Conservation (phyloP, 2,113 vertebrate genomes). For the Suricata suricatta region DNA sequence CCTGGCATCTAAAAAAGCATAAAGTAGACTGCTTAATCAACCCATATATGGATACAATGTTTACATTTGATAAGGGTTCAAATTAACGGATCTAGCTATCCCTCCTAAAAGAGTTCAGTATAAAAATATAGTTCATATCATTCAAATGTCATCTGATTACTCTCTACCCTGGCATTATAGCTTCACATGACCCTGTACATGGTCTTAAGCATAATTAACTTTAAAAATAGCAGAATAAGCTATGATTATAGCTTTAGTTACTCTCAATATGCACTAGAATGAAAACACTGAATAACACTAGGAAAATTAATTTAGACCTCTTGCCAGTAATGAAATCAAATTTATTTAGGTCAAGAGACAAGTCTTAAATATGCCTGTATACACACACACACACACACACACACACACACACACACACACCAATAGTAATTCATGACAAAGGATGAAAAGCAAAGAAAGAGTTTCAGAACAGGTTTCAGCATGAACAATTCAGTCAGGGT, state of each 20-base stretch:
- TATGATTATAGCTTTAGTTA: background rate
- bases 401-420: background rate
- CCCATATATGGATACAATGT: background rate
- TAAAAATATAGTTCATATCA: background rate
- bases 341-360: background rate
- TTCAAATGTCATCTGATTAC: background rate
- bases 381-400: background rate
- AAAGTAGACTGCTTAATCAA: background rate
- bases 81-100: background rate
- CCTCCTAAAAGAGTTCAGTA: background rate
- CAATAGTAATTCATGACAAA: slow-evolving; percentile 16
- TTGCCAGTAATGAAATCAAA: slow-evolving; percentile 41
- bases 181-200: background rate
- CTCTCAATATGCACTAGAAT: background rate
- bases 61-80: background rate
- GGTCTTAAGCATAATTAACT: background rate
- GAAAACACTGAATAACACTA: slow-evolving; percentile 3
- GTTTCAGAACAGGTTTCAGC: background rate
- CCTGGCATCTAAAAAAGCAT: background rate
- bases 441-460: background rate
- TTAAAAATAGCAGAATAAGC: background rate
- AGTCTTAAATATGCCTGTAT: background rate
- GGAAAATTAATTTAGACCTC: slow-evolving; percentile 37
- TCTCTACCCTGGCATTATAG: background rate
- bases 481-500: background rate